A percentile compares a stretch with the other conserved stretches of the same genome.
phyloP scores from a whole-genome alignment of 1,140 invertebrate genomes.

The Glomeris maerens region DNA sequence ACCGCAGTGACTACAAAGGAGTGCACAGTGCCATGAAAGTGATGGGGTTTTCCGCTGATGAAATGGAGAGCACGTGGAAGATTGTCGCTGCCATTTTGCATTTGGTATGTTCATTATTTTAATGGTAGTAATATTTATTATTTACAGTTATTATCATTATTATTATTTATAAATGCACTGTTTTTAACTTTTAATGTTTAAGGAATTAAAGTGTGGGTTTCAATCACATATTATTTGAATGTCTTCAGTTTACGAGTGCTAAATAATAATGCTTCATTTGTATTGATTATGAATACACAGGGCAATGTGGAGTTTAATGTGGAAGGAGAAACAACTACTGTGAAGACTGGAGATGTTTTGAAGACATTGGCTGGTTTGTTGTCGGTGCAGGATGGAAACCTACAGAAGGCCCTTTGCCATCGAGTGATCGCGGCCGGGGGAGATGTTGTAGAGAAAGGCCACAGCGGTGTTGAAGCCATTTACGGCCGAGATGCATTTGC shows the following conservation, averaged over 20 bases:
- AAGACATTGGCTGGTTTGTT: slow-evolving; percentile 52
- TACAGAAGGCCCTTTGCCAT: slow-evolving; percentile 60
- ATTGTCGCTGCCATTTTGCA: slow-evolving; percentile 79
- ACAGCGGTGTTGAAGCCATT: slow-evolving; percentile 65
- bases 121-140: too few species aligned
- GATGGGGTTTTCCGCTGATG: slow-evolving; percentile 61
- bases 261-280: slow-evolving; percentile 17
- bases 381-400: slow-evolving; percentile 51
- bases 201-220: too few species aligned
- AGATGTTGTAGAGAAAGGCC: slow-evolving; percentile 83
- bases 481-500: slow-evolving; percentile 87
- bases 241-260: neutral
- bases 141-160: too few species aligned
- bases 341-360: slow-evolving; percentile 43
- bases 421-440: slow-evolving; percentile 83
- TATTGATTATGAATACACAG: slow-evolving; percentile 31
- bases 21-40: slow-evolving; percentile 69
- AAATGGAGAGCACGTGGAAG: slow-evolving; percentile 77
- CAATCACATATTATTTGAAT: neutral
- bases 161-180: too few species aligned
- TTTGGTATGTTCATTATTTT: slow-evolving; percentile 54
- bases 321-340: slow-evolving; percentile 48
- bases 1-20: slow-evolving; percentile 50
- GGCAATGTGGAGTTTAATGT: slow-evolving; percentile 56
- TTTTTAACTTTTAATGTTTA: too few species aligned